Base-by-base conservation (phyloP, 2,797 vertebrate genomes). In the Cynodonichthys magdalenae region DNA sequence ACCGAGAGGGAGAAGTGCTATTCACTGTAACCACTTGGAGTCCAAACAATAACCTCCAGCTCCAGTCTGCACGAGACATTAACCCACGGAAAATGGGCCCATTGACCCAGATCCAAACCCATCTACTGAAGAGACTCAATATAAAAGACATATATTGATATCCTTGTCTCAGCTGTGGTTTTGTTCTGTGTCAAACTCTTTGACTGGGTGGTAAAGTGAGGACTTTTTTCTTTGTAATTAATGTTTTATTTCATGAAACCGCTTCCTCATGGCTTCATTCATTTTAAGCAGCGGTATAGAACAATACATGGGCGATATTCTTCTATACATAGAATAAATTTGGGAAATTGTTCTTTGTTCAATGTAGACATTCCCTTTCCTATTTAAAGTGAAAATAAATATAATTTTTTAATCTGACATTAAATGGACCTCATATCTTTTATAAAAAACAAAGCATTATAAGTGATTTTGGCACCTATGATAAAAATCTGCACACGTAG, bases 21-120 rank as follows among this genome's bases (percentile, higher is more conserved):
- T 85, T 88, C 83, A 87, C 44, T 34, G 51, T 28, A 54, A 53
- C 68, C 70, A 83, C 80, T 89, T 73, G 76, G 62, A 76, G 64
- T 34, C 69, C 69, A 64, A 77, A 88, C 75, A 85, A 81, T 78
- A 73, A 85, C 80, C 71, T 47, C 49, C 66, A 59, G 68, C 74
- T 70, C 44, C 19, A 68, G 79, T 75, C 73, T 8, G 10, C 75
- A 55, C 56, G 61, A 63, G 76, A 79, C 83, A 85, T 81, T 65
- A 69, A 73, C 70, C 76, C 68, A 44, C 62, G 50, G 74, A 68
- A 89, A 87, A 85, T 83, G 80, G 80, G 88, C 80, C 86, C 85
- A 74, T 70, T 91, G 87, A 91, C 90, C 87, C 83, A 79, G 57
- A 88, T 90, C 81, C 72, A 62, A 76, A 61, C 52, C 55, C 34